Percentiles rank a stretch among this genome's conserved stretches.
Conservation (phyloP, 2,797 vertebrate species). For the Peromyscus melanophrys region DNA sequence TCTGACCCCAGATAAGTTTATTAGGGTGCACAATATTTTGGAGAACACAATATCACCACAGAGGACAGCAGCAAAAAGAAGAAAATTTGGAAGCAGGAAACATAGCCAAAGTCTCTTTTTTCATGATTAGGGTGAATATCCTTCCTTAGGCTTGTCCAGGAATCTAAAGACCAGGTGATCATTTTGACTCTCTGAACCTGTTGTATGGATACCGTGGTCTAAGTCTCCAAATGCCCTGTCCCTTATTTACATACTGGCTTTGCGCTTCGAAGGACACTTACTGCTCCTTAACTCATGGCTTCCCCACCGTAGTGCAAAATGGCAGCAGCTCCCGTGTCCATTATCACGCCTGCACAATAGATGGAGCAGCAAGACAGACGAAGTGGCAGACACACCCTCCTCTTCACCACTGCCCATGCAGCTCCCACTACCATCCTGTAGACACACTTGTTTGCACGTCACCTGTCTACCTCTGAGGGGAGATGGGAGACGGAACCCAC, state of each 20-base stretch:
- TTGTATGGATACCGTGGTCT: not conserved
- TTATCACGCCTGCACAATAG: not conserved
- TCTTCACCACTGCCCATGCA: not conserved
- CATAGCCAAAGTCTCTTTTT: not conserved
- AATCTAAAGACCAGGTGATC: not conserved
- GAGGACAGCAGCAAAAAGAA: slow-evolving; percentile 7
- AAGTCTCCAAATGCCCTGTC: not conserved
- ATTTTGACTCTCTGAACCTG: slow-evolving; percentile 9
- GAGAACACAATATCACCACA: no score
- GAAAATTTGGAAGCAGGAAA: not conserved
- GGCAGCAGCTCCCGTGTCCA: not conserved
- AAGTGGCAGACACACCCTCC: not conserved
- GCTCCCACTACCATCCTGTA: not conserved
- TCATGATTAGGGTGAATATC: not conserved
- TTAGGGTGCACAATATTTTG: no score
- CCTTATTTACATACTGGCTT: not conserved
- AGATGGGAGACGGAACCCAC: not conserved
- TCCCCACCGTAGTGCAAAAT: not conserved
- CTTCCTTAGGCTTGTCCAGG: not conserved
- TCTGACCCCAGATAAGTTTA: no score
- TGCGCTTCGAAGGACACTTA: not conserved
- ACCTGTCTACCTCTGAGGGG: not conserved
- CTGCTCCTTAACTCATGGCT: not conserved
- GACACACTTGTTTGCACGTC: no score
- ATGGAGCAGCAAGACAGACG: not conserved